Evolutionary conservation across 2,797 vertebrate genomes (phyloP), one percentile per base, ranked within the genome.

Genomic region (Onychomys torridus): DNA sequence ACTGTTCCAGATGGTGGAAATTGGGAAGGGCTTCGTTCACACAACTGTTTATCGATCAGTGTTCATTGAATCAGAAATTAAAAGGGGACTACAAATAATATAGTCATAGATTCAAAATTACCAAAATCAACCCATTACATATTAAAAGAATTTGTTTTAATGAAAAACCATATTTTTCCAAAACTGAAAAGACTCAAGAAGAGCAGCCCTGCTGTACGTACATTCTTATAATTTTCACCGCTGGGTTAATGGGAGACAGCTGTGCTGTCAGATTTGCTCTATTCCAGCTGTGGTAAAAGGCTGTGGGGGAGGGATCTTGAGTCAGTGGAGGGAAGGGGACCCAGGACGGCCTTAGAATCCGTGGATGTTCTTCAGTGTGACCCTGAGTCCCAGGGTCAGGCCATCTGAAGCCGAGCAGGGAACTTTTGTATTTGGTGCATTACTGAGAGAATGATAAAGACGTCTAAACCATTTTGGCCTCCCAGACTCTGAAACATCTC

Each of bases 1-100:
- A 6, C 16, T 2, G 43, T 23, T 7, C 2, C 6, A 10, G 83
- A 1, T 5, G 14, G 16, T 37, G n/a, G 23, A 29, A 52, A 73
- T 8, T 10, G 5, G 0, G 19, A 29, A 79, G 77, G 82, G 14
- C 14, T 79, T 3, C 9, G 19, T 32, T 52, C 4, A 21, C 2
- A 1, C 7, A 29, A 16, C 29, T 37, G n/a, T 12, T 25, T 11
- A 6, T 27, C 4, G 1, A 2, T n/a, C 21, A 0, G 21, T 8
- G 9, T 57, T 49, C 11, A 37, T 32, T 52, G 37, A 43, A 6
- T 13, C 89, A 63, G 52, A 86, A 61, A 82, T 61, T n/a, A 75
- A 77, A 88, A 78, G 69, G 69, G 52, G 76, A 73, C 83, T 57
- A 65, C 19, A 40, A 85, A 57, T 67, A 61, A 23, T 96, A 29